Evolutionary conservation across 2,113 vertebrate genomes (phyloP).

Genomic region (Bettongia penicillata): DNA sequence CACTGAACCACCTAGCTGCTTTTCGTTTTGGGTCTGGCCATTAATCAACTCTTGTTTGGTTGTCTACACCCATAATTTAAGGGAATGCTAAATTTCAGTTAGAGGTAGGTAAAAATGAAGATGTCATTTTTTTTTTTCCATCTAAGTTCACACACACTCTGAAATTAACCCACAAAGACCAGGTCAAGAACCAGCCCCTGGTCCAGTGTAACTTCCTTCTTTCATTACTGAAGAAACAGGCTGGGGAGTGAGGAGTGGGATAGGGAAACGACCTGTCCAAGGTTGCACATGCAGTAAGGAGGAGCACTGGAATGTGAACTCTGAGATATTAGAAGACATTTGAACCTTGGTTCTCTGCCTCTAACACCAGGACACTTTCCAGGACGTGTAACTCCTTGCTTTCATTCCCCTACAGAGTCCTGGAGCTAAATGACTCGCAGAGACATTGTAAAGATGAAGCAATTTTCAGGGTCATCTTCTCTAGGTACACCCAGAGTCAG

Average conservation of each 20-base stretch:
- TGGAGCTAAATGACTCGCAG: not conserved
- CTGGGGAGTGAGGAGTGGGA: not conserved
- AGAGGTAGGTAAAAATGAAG: not conserved
- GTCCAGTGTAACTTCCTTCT: not conserved
- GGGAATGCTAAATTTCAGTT: not conserved
- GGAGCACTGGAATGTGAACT: not conserved
- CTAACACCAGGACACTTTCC: not conserved
- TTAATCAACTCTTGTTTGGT: not conserved
- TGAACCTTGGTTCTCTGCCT: not conserved
- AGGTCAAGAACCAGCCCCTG: not conserved
- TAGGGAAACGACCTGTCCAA: not conserved
- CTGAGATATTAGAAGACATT: not conserved
- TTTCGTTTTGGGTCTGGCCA: no score
- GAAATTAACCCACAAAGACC: not conserved
- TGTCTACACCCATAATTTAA: not conserved
- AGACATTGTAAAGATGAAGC: no score
- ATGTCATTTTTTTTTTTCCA: not conserved
- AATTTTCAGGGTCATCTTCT: rapidly evolving
- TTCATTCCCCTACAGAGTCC: not conserved
- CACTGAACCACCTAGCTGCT: not conserved
- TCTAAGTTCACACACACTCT: not conserved
- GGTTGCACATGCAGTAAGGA: not conserved
- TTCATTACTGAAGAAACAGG: not conserved
- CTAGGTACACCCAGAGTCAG: not conserved
- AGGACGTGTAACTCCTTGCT: not conserved